Conservation (phyloP, 2,113 vertebrate genomes). For the Mionectes macconnelli region DNA sequence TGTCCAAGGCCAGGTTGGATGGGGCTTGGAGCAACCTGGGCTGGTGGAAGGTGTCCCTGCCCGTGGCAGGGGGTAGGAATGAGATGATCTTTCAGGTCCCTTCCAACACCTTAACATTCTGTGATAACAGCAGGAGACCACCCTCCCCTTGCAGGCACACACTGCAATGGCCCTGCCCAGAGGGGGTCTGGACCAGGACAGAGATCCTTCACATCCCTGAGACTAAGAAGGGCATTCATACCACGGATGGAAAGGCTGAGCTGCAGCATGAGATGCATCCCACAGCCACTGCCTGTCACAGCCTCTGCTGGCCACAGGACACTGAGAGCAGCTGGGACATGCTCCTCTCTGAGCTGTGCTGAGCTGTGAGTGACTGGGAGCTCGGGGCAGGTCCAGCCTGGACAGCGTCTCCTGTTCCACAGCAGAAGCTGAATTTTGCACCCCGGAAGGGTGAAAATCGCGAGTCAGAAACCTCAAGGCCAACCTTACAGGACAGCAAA, state of each 20-base stretch:
- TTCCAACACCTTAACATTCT: background rate
- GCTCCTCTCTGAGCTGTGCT: background rate
- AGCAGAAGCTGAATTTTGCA: background rate
- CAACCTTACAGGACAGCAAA: accelerated
- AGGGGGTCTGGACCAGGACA: background rate
- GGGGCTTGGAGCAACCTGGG: background rate
- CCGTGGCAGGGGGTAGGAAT: background rate
- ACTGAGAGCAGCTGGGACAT: background rate
- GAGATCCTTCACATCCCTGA: background rate
- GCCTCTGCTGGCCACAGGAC: background rate
- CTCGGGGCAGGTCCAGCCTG: background rate
- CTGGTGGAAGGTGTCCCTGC: background rate
- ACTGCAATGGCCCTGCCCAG: background rate
- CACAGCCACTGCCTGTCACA: background rate
- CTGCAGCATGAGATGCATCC: background rate
- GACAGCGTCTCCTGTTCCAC: accelerated
- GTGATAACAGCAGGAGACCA: background rate
- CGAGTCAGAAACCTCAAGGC: background rate
- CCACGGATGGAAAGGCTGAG: background rate
- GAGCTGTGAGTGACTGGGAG: accelerated
- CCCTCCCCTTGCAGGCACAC: background rate
- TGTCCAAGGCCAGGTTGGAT: background rate
- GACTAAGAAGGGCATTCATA: accelerated
- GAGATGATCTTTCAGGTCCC: background rate
- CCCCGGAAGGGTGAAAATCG: background rate